These are phyloP conservation scores for Palythoa grandiflora DNA, from an alignment of 92 coral and sea anemone genomes.

Conservation along the genomic window DNA sequence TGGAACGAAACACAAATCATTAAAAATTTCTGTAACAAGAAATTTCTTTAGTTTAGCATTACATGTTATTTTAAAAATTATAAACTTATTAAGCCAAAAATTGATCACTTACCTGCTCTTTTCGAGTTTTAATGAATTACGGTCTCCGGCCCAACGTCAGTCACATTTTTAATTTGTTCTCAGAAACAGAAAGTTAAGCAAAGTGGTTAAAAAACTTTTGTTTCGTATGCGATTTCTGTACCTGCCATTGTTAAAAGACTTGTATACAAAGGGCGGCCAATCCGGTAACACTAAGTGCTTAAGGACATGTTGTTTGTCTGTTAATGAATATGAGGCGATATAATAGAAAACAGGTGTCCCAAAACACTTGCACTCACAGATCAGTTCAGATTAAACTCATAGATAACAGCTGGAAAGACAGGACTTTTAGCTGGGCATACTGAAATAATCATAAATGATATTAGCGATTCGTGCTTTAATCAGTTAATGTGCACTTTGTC, in stretches of 20 bases:
- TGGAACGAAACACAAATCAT: too few species aligned
- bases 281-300: not conserved
- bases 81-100: too few species aligned
- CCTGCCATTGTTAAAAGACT: not conserved
- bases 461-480: too few species aligned
- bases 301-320: not conserved
- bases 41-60: too few species aligned
- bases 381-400: not conserved
- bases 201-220: not conserved
- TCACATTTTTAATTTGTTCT: not conserved
- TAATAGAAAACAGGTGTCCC: not conserved
- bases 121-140: too few species aligned
- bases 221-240: not conserved
- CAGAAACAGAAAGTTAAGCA: not conserved
- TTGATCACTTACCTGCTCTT: too few species aligned
- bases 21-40: too few species aligned
- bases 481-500: too few species aligned
- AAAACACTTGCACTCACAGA: not conserved
- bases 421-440: too few species aligned
- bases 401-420: not conserved
- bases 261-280: not conserved
- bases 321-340: not conserved
- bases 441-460: too few species aligned
- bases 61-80: too few species aligned
- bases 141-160: too few species aligned